Conservation (phyloP, 2,113 vertebrate genomes). For the Pygoscelis adeliae region DNA sequence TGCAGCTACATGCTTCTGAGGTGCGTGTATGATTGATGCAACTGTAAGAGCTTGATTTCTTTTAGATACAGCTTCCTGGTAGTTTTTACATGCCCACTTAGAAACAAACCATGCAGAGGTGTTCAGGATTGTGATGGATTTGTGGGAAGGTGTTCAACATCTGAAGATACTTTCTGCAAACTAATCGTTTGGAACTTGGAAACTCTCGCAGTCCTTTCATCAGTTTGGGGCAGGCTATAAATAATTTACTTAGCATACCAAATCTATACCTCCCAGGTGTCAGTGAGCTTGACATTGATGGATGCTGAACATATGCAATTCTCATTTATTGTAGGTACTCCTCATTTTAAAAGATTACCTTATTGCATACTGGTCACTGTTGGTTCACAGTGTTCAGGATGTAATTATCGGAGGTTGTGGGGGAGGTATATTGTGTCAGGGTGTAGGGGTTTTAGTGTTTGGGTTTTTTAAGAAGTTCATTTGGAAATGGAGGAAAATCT, state of each 20-base stretch:
- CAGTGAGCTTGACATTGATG: not conserved
- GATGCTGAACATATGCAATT: not conserved
- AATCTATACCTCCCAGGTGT: not conserved
- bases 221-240: not conserved
- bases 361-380: not conserved
- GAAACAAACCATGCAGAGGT: not conserved
- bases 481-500: not conserved
- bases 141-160: not conserved
- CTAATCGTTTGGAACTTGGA: fast-evolving
- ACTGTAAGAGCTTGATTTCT: not conserved
- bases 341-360: not conserved
- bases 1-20: not conserved
- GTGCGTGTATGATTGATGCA: not conserved
- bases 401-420: not conserved
- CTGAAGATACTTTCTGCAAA: not conserved
- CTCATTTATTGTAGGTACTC: not conserved
- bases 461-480: not conserved
- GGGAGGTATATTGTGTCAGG: not conserved
- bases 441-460: not conserved
- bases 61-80: not conserved
- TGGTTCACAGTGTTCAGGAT: not conserved
- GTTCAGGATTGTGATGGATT: not conserved
- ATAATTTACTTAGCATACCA: not conserved
- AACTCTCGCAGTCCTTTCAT: not conserved
- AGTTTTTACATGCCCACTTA: not conserved